Base-by-base conservation (phyloP, 2,113 vertebrate species). In the Rousettus leschenaultii region DNA sequence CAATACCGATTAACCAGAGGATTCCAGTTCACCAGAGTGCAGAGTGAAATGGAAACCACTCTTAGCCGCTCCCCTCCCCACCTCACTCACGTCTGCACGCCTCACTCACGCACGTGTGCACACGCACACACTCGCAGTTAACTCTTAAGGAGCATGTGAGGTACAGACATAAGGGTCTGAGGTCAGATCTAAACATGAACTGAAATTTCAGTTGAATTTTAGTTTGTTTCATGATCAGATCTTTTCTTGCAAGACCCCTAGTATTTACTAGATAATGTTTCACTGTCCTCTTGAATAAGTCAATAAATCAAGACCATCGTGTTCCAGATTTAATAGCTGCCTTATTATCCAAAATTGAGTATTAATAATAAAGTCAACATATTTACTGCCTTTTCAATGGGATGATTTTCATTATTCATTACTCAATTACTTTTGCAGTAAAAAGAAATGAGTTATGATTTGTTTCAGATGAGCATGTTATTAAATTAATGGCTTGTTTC, bases 331-430 rank as follows among this genome's bases (percentile, higher is more conserved):
- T 78, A 97, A 93, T 96, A 95, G 71, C 66, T 95, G 75, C 87
- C 91, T 97, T 65, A 86, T 96, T 98, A 97, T 91, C 96, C 89
- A 96, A 95, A 70, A 97, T 97, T 95, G 88, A 94, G 55, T 97
- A 93, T 97, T 97, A 95, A 96, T 97, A 92, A 97, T 97, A 97
- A 97, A 97, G 89, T 57, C 95, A 79, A 97, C 95, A 38, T 95
- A 63, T 97, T 97, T 68, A 93, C 40, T 97, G 68, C 68, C 59
- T 92, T 97, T 97, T 85, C 35, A 84, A 68, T 95, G 65, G 96
- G 51, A 73, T 96, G 3, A 0, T 95, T 91, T 97, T 97, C 89
- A 97, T 85, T 98, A 91, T 94, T 95, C 96, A 78, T 97, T 82
- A 96, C 93, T 96, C 96, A 97, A 79, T 95, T 97, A 91, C 86